A percentile compares a stretch with the other conserved stretches of the same genome.
These are phyloP conservation scores for Adela reaumurella DNA, from an alignment of 2,888 invertebrate species.

Conservation along the genomic window DNA sequence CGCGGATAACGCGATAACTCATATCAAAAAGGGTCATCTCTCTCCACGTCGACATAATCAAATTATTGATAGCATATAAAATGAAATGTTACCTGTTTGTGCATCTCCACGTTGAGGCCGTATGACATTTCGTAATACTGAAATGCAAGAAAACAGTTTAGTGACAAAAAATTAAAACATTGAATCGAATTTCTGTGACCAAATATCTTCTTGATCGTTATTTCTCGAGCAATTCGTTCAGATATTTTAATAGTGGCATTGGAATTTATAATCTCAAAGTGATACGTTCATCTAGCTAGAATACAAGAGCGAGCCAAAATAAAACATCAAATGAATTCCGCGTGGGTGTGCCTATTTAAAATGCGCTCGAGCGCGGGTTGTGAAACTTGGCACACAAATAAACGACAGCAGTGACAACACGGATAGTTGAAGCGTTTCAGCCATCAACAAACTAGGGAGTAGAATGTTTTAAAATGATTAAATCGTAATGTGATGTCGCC, in stretches of 20 bases:
- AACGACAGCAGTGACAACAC: neutral
- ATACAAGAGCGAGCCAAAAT: neutral
- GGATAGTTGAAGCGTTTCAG: neutral
- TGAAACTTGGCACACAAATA: neutral
- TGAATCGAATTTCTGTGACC: too few relatives aligned
- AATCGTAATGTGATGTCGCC: neutral
- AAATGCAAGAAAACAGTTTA: constrained; percentile 36
- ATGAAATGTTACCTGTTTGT: constrained; percentile 74
- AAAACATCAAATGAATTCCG: neutral
- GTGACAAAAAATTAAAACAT: too few relatives aligned
- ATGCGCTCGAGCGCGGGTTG: neutral
- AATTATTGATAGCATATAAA: constrained; percentile 3
- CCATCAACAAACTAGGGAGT: neutral
- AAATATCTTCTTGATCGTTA: too few relatives aligned
- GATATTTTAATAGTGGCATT: too few relatives aligned
- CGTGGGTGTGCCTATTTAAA: neutral
- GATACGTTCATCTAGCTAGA: neutral
- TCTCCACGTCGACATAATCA: too few relatives aligned
- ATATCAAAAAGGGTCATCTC: too few relatives aligned
- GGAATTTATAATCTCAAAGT: neutral
- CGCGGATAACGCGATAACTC: too few relatives aligned
- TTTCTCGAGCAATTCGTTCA: too few relatives aligned
- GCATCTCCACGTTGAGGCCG: constrained; percentile 93
- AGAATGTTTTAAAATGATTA: neutral
- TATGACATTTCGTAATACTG: constrained; percentile 97